Evolutionary conservation across 2,888 invertebrate species (phyloP).

Genomic region (Bhutanitis thaidina): DNA sequence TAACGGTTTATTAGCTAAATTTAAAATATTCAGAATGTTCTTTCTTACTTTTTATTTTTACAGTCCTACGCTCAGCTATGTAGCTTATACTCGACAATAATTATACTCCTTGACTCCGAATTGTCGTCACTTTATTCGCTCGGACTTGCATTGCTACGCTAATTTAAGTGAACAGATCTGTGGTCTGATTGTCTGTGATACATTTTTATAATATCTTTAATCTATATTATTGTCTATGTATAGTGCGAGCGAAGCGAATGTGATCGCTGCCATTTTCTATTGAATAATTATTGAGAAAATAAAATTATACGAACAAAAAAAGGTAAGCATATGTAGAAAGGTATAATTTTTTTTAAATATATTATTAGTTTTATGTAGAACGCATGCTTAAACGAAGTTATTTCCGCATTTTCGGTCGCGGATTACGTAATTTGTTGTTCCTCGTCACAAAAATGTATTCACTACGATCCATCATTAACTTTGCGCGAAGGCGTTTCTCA

Average conservation of each 20-base stretch:
- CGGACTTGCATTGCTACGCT: no score
- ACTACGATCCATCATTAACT: conserved; percentile 54
- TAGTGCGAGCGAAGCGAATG: conserved; percentile 51
- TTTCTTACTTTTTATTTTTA: no score
- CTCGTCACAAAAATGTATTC: conserved; percentile 58
- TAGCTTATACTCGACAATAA: no score
- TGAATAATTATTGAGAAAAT: conserved; percentile 46
- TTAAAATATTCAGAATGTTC: no score
- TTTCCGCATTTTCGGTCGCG: conserved; percentile 45
- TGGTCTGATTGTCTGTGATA: no score
- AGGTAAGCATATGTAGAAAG: conserved; percentile 65
- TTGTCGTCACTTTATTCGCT: no score
- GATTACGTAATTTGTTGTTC: conserved; percentile 76
- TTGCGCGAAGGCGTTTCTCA: conserved; percentile 53
- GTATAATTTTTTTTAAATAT: conserved; percentile 40
- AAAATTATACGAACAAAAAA: conserved; percentile 38
- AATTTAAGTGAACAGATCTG: no score
- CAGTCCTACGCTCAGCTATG: no score
- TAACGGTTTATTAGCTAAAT: no score
- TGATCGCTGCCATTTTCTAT: conserved; percentile 74
- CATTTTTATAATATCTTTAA: no score
- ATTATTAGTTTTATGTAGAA: conserved; percentile 39
- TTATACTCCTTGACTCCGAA: no score
- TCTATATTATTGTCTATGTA: conserved; percentile 52
- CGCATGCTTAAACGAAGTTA: conserved; percentile 45